phyloP scores from a whole-genome alignment of 1,140 invertebrate genomes.

The Chlorops oryzae region DNA sequence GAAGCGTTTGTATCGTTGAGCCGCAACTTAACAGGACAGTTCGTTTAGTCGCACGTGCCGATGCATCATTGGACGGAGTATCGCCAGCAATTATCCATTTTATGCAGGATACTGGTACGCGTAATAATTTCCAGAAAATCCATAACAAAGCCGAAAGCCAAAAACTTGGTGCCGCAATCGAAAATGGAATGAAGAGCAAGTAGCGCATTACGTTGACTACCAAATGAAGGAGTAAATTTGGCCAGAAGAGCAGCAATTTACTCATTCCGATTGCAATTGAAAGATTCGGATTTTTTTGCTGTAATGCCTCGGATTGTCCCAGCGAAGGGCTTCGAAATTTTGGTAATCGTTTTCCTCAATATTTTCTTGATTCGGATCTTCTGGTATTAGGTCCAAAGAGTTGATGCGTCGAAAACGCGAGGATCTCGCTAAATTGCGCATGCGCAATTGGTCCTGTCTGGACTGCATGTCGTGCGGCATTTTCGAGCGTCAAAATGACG shows the following conservation, averaged over 20 bases:
- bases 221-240: constrained; percentile 55
- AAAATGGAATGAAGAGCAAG: constrained; percentile 57
- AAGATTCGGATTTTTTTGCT: too few species aligned
- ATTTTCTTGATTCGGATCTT: constrained; percentile 46
- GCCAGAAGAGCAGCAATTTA: constrained; percentile 59
- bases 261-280: constrained; percentile 21
- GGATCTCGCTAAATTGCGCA: constrained; percentile 26
- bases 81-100: constrained; percentile 55
- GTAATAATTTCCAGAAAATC: constrained; percentile 65
- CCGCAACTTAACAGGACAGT: constrained; percentile 76
- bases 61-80: not conserved
- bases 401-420: constrained; percentile 40
- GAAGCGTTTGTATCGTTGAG: constrained; percentile 72
- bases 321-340: too few species aligned
- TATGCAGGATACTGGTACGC: constrained; percentile 59
- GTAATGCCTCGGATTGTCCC: too few species aligned
- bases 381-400: constrained; percentile 38
- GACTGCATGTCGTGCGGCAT: constrained; percentile 9
- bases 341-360: too few species aligned
- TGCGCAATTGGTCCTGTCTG: constrained; percentile 13
- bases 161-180: constrained; percentile 63
- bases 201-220: constrained; percentile 35
- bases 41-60: constrained; percentile 54
- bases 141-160: constrained; percentile 69
- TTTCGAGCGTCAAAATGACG: too few species aligned